These are phyloP conservation scores for Sebastes minor DNA, from an alignment of 2,797 vertebrate genomes.

Conservation along the genomic window DNA sequence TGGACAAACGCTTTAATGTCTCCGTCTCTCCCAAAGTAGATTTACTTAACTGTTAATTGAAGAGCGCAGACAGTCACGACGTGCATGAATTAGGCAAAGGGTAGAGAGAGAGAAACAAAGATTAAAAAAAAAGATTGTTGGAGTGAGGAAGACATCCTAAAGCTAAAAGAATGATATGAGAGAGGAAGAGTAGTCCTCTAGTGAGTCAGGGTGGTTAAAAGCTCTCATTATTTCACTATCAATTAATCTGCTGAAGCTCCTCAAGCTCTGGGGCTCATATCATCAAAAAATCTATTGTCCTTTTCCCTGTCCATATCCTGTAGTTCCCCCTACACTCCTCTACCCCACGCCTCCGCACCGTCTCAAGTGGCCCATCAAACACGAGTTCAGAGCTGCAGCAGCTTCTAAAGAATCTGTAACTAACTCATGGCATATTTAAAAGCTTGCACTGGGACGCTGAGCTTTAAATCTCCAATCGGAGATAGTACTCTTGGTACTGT, in stretches of 20 bases:
- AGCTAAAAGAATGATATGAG: constrained; percentile 4
- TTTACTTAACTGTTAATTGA: neutral
- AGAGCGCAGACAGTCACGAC: neutral
- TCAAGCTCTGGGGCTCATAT: constrained; percentile 42
- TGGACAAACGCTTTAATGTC: neutral
- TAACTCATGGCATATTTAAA: constrained; percentile 48
- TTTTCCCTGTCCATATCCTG: constrained; percentile 45
- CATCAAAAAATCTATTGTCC: constrained; percentile 56
- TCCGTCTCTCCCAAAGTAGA: neutral
- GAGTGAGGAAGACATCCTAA: neutral
- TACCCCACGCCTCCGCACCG: neutral
- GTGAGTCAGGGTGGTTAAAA: constrained; percentile 33
- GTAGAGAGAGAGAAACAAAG: constrained; percentile 4
- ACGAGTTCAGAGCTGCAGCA: constrained; percentile 29
- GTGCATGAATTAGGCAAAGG: constrained; percentile 8
- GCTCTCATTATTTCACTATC: constrained; percentile 67
- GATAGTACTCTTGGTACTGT: neutral
- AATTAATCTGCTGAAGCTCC: constrained; percentile 57
- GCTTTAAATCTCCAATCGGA: constrained; percentile 22
- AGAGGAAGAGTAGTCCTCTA: constrained; percentile 20
- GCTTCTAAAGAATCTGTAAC: constrained; percentile 53
- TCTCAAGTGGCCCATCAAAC: constrained; percentile 56
- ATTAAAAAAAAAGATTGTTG: neutral
- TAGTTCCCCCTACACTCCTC: neutral
- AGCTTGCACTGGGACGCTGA: constrained; percentile 5